Percentiles rank a stretch among this genome's conserved stretches.
Conservation (phyloP, 2,797 vertebrate genomes). For the Rhadinocentrus ornatus region DNA sequence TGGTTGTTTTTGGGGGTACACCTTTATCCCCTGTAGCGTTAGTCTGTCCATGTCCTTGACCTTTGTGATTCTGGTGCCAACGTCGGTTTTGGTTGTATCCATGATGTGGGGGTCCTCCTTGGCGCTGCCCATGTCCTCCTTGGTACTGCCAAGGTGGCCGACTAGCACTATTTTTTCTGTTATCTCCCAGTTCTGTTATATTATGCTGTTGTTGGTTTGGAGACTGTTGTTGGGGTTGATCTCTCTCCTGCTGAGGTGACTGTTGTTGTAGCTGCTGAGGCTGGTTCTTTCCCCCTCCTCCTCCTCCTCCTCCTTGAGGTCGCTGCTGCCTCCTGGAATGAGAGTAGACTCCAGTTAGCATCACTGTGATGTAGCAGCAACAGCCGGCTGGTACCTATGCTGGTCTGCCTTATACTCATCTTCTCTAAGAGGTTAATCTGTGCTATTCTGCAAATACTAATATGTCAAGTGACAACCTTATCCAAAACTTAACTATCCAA, state of each 20-base stretch:
- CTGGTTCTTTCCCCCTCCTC: conserved; percentile 73
- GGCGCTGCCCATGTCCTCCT: conserved; percentile 87
- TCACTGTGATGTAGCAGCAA: conserved; percentile 31
- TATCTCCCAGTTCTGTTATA: conserved; percentile 82
- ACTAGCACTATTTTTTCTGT: conserved; percentile 83
- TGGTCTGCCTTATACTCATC: not conserved
- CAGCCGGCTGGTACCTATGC: conserved; percentile 20
- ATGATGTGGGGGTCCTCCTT: conserved; percentile 84
- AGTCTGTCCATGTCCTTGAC: conserved; percentile 66
- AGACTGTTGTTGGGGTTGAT: conserved; percentile 82
- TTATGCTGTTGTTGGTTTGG: conserved; percentile 83
- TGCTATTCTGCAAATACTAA: conserved; percentile 5
- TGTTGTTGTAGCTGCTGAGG: conserved; percentile 71
- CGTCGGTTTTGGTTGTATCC: conserved; percentile 96
- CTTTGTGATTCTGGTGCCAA: conserved; percentile 94
- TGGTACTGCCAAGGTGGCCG: conserved; percentile 86
- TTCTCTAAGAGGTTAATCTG: not conserved
- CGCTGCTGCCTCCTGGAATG: conserved; percentile 90
- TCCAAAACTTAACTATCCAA: not conserved
- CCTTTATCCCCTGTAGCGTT: conserved; percentile 54
- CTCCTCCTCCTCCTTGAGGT: conserved; percentile 75
- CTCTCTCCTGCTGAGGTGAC: conserved; percentile 83
- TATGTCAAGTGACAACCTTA: conserved; percentile 10
- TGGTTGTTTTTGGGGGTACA: conserved; percentile 83
- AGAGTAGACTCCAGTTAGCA: conserved; percentile 61